Evolutionary conservation across 2,113 vertebrate genomes (phyloP).

Genomic region (Oenanthe oenanthe): DNA sequence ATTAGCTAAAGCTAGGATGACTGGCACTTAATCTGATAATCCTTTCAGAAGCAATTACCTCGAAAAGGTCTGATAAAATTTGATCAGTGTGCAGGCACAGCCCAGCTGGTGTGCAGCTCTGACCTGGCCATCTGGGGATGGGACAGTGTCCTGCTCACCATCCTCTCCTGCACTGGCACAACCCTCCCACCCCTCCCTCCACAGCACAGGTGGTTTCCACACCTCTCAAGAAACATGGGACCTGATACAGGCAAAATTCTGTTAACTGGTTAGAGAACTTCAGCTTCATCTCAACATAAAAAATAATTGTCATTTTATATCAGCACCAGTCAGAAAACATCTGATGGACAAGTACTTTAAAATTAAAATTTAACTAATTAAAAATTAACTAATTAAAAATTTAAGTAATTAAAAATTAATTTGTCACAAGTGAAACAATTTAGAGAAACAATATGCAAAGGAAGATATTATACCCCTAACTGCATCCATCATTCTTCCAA

Average conservation of each 20-base stretch:
- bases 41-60: neutral
- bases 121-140: neutral
- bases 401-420: too few species aligned
- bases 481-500: neutral
- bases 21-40: neutral
- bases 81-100: neutral
- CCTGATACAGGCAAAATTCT: neutral
- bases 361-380: neutral
- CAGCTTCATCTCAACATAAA: neutral
- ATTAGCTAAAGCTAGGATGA: neutral
- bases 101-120: neutral
- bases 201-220: neutral
- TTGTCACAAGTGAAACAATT: neutral
- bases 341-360: neutral
- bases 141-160: neutral
- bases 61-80: neutral
- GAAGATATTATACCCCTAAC: constrained; percentile 1
- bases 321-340: neutral
- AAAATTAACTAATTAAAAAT: too few species aligned
- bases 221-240: neutral
- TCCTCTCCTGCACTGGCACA: neutral
- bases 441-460: neutral
- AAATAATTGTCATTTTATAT: neutral
- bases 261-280: neutral
- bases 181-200: neutral